These are phyloP conservation scores for Bos indicus DNA, from an alignment of 2,113 vertebrate genomes.

Conservation along the genomic window DNA sequence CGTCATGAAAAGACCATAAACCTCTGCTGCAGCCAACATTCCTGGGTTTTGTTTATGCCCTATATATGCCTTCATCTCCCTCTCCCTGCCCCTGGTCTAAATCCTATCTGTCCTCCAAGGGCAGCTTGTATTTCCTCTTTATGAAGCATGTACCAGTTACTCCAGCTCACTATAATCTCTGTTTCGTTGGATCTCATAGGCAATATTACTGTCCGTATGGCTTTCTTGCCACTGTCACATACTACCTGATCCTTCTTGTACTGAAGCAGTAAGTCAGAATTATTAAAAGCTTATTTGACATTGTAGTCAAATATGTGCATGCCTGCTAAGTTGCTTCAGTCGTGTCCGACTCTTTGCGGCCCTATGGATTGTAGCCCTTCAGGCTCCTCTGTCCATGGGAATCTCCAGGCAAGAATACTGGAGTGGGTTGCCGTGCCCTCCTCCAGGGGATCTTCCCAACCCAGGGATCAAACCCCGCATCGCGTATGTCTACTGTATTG, in stretches of 20 bases:
- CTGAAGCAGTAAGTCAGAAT: background rate
- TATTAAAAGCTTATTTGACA: background rate
- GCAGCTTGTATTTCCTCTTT: background rate
- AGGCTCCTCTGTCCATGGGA: background rate
- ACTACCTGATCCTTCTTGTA: background rate
- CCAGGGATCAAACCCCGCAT: accelerated
- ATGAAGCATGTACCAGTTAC: background rate
- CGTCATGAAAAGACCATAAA: background rate
- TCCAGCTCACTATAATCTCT: background rate
- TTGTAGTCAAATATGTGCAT: background rate
- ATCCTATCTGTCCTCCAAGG: background rate
- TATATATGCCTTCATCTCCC: background rate
- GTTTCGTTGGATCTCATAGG: background rate
- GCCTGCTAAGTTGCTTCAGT: background rate
- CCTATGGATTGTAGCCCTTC: background rate
- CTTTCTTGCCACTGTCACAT: background rate
- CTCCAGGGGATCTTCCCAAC: background rate
- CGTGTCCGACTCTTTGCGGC: background rate
- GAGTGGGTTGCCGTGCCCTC: background rate
- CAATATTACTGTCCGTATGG: background rate
- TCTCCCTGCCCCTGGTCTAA: background rate
- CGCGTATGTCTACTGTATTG: background rate
- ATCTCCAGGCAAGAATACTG: background rate
- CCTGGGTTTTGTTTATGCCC: background rate
- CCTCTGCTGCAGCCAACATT: background rate